Conservation (phyloP, 2,113 vertebrate genomes). For the Sinocyclocheilus maitianheensis region DNA sequence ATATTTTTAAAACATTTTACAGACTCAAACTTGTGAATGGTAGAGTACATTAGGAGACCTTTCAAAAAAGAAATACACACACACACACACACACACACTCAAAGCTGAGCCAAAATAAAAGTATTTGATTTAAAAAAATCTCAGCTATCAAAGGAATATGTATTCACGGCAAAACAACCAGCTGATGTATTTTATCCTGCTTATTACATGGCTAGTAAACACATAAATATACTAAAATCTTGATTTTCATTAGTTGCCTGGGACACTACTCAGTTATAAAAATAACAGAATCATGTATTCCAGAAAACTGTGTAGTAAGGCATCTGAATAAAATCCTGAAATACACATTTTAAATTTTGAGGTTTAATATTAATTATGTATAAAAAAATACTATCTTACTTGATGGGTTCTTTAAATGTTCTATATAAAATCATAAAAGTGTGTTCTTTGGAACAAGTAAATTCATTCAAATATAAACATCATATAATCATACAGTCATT, state of each 20-base stretch:
- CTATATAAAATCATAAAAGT: neutral
- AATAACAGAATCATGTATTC: neutral
- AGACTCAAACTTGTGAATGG: neutral
- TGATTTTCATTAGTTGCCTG: neutral
- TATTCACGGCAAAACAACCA: neutral
- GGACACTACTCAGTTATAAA: neutral
- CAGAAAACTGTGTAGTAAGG: neutral
- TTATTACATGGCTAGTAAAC: neutral
- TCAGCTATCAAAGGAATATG: neutral
- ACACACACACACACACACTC: too few species aligned
- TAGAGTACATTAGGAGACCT: neutral
- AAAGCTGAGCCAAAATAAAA: neutral
- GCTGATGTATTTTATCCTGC: neutral
- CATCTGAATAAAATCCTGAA: neutral
- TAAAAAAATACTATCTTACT: neutral
- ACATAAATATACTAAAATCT: neutral
- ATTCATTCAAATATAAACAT: neutral
- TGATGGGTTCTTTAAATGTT: neutral
- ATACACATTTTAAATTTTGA: neutral
- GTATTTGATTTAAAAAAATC: neutral
- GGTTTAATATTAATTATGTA: neutral
- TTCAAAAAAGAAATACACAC: too few species aligned
- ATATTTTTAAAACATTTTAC: neutral
- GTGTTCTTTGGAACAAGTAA: neutral
- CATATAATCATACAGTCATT: conserved; percentile 86